A percentile compares a stretch with the other conserved stretches of the same genome.
phyloP scores from a whole-genome alignment of 30 jellyfish, hydroid and myxozoan genomes.

The Catostylus mosaicus region DNA sequence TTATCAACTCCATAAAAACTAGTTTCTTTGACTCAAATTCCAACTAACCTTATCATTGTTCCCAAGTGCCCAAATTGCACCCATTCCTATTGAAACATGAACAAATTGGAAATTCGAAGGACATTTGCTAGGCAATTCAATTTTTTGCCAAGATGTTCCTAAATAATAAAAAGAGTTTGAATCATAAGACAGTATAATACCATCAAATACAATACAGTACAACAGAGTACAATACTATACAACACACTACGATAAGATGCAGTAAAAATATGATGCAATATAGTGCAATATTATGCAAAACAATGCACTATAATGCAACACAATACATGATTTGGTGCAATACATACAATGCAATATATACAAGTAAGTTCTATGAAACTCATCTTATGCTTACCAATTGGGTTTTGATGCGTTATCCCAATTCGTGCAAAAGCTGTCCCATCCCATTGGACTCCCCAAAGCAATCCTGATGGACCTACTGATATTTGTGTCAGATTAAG shows the following conservation, averaged over 20 bases:
- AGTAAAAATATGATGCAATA: not conserved
- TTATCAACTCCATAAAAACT: no score
- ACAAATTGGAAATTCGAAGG: not conserved
- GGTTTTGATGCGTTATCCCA: slow-evolving; percentile 85
- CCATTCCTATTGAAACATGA: slow-evolving; percentile 86
- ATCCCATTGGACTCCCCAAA: slow-evolving; percentile 97
- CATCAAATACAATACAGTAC: not conserved
- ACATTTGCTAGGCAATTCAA: slow-evolving; percentile 42
- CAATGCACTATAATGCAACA: no score
- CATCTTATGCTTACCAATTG: slow-evolving; percentile 59
- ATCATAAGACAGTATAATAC: not conserved
- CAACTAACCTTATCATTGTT: slow-evolving; percentile 23
- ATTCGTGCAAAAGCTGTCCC: slow-evolving; percentile 77
- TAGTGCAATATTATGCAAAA: no score
- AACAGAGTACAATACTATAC: not conserved
- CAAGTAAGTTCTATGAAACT: not conserved
- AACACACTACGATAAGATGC: not conserved
- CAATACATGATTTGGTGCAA: no score
- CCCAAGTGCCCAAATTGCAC: slow-evolving; percentile 81
- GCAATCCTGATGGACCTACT: slow-evolving; percentile 88
- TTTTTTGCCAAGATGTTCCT: slow-evolving; percentile 82
- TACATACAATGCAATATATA: no score
- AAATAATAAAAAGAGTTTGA: not conserved
- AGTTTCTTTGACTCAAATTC: not conserved
- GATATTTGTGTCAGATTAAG: slow-evolving; percentile 77